Evolutionary conservation across 2,888 invertebrate species (phyloP).

Genomic region (Malachius bipustulatus): DNA sequence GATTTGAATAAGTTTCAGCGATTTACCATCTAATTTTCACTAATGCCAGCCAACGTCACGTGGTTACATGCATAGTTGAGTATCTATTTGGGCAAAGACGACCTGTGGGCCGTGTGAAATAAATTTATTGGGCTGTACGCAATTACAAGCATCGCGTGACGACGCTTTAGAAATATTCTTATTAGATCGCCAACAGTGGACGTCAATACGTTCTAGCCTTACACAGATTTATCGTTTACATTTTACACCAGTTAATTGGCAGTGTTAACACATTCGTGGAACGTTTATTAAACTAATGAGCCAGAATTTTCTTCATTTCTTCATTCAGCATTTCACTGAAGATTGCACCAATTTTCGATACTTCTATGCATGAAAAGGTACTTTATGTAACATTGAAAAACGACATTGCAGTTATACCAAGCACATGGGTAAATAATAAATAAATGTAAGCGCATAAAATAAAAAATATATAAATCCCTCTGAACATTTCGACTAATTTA

Average conservation of each 20-base stretch:
- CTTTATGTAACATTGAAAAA: too few species aligned
- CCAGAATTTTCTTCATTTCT: neutral
- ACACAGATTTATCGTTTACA: neutral
- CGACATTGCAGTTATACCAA: too few species aligned
- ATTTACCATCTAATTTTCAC: constrained; percentile 29
- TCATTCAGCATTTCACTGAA: neutral
- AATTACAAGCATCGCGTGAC: constrained; percentile 26
- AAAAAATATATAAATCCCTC: too few species aligned
- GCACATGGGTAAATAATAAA: too few species aligned
- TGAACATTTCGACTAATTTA: too few species aligned
- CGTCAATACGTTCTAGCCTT: constrained; percentile 14
- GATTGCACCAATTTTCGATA: too few species aligned
- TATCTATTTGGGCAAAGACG: constrained; percentile 8
- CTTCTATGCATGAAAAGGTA: too few species aligned
- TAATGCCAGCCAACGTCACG: too few species aligned
- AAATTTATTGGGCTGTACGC: constrained; percentile 26
- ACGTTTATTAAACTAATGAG: neutral
- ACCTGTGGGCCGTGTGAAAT: constrained; percentile 32
- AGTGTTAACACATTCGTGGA: neutral
- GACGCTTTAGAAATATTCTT: constrained; percentile 17
- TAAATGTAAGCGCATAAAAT: too few species aligned
- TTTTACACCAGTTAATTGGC: neutral
- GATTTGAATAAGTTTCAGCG: constrained; percentile 26
- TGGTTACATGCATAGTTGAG: neutral
- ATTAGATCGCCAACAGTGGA: constrained; percentile 15